phyloP scores from a whole-genome alignment of 2,113 vertebrate genomes.

The Tretioscincus oriximinensis region DNA sequence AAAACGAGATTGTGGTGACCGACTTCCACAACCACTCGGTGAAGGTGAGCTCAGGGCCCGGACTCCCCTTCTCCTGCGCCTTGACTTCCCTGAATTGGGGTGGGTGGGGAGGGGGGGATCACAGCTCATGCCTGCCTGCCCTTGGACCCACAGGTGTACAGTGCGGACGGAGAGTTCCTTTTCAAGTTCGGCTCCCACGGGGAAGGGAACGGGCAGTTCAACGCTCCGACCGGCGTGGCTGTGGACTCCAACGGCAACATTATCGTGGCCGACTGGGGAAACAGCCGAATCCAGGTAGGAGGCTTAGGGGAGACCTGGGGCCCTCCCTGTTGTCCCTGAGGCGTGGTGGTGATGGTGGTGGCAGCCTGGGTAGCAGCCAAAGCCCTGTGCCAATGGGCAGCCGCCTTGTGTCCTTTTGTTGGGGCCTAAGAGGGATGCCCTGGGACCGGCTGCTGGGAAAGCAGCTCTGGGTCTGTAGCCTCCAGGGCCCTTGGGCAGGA shows the following conservation, averaged over 20 bases:
- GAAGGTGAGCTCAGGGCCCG: conserved; percentile 76
- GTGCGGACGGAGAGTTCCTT: conserved; percentile 93
- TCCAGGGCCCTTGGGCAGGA: background rate
- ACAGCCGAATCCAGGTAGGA: conserved; percentile 93
- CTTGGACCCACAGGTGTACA: conserved; percentile 84
- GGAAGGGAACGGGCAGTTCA: conserved; percentile 96
- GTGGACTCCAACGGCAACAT: conserved; percentile 94
- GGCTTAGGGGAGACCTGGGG: background rate
- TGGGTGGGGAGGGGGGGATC: background rate
- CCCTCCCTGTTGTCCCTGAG: too few relatives aligned
- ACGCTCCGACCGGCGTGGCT: conserved; percentile 92
- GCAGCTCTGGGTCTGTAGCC: background rate
- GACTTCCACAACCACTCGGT: conserved; percentile 98
- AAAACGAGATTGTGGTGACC: conserved; percentile 95
- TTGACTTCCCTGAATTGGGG: background rate
- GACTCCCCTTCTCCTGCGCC: background rate
- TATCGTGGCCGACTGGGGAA: conserved; percentile 97
- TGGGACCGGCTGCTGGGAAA: too few relatives aligned
- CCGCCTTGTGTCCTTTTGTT: too few relatives aligned
- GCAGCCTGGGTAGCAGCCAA: background rate
- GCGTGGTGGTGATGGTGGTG: too few relatives aligned
- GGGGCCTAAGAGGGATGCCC: too few relatives aligned
- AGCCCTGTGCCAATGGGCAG: too few relatives aligned
- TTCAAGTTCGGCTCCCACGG: conserved; percentile 98
- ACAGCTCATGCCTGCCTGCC: background rate